A percentile compares a stretch with the other conserved stretches of the same genome.
phyloP scores from a whole-genome alignment of 1,140 invertebrate species.

The Megalonaias nervosa region DNA sequence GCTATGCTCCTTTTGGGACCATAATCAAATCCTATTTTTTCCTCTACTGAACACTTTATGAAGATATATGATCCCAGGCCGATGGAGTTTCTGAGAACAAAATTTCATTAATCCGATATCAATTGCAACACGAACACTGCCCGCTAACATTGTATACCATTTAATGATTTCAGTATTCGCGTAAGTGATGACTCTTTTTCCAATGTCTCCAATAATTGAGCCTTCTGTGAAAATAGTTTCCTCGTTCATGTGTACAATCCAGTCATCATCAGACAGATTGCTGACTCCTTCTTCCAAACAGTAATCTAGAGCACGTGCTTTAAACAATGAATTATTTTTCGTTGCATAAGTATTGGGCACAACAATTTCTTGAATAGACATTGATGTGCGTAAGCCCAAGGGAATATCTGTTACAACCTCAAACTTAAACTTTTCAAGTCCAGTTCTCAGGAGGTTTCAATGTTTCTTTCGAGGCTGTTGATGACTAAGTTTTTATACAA shows the following conservation, averaged over 20 bases:
- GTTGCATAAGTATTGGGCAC: constrained; percentile 89
- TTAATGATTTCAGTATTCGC: constrained; percentile 95
- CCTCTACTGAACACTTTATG: constrained; percentile 87
- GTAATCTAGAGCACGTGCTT: constrained; percentile 95
- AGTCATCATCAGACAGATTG: constrained; percentile 88
- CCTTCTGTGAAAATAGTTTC: constrained; percentile 95
- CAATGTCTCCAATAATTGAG: constrained; percentile 88
- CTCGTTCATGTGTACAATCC: constrained; percentile 98
- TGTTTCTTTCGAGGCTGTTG: constrained; percentile 88
- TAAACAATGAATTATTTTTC: constrained; percentile 92
- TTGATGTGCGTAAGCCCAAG: constrained; percentile 80
- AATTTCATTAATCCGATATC: constrained; percentile 96
- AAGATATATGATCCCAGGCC: constrained; percentile 77
- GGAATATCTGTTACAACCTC: constrained; percentile 96
- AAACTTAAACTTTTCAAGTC: constrained; percentile 95
- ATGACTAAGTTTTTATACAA: constrained; percentile 93
- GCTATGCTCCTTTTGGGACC: constrained; percentile 94
- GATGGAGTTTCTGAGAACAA: constrained; percentile 93
- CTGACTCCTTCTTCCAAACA: constrained; percentile 92
- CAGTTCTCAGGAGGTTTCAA: constrained; percentile 90
- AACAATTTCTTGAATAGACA: constrained; percentile 86
- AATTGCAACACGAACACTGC: constrained; percentile 89
- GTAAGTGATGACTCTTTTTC: constrained; percentile 97
- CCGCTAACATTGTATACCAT: constrained; percentile 95
- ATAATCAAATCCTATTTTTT: constrained; percentile 93